Evolutionary conservation across 2,797 vertebrate species (phyloP).

Genomic region (Xyrichtys novacula): DNA sequence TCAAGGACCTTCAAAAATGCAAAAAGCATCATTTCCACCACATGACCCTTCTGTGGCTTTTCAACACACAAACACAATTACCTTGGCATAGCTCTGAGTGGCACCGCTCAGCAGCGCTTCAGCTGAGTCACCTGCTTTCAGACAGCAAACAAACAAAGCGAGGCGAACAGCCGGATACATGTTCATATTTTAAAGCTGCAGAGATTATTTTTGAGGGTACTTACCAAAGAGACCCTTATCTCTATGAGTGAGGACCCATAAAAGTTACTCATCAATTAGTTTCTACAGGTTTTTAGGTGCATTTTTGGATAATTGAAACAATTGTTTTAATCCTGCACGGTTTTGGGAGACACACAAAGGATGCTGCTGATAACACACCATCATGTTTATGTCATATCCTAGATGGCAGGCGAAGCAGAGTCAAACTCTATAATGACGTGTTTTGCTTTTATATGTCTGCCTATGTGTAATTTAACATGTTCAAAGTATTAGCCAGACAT

Average conservation of each 20-base stretch:
- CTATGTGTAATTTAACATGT: too few relatives aligned
- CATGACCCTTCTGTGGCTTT: not conserved
- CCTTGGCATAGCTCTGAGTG: constrained; percentile 18
- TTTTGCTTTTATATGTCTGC: too few relatives aligned
- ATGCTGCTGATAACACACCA: too few relatives aligned
- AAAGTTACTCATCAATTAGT: not conserved
- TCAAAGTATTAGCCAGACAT: too few relatives aligned
- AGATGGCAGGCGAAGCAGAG: too few relatives aligned
- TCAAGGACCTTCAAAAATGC: constrained; percentile 27
- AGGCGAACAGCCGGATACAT: constrained; percentile 2
- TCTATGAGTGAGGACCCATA: not conserved
- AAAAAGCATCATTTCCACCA: constrained; percentile 28
- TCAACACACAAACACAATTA: constrained; percentile 12
- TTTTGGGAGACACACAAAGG: too few relatives aligned
- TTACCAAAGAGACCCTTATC: not conserved
- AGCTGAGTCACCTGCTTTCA: constrained; percentile 37
- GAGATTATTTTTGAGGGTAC: not conserved
- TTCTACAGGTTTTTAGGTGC: not conserved
- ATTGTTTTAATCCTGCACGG: not conserved
- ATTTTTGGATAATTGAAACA: not conserved
- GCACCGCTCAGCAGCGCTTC: constrained; percentile 37
- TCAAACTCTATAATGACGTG: too few relatives aligned
- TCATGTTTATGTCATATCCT: too few relatives aligned
- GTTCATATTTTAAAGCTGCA: constrained; percentile 18
- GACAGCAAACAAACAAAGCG: constrained; percentile 28